Evolutionary conservation across 2,797 vertebrate genomes (phyloP).

Genomic region (Ficedula albicollis): DNA sequence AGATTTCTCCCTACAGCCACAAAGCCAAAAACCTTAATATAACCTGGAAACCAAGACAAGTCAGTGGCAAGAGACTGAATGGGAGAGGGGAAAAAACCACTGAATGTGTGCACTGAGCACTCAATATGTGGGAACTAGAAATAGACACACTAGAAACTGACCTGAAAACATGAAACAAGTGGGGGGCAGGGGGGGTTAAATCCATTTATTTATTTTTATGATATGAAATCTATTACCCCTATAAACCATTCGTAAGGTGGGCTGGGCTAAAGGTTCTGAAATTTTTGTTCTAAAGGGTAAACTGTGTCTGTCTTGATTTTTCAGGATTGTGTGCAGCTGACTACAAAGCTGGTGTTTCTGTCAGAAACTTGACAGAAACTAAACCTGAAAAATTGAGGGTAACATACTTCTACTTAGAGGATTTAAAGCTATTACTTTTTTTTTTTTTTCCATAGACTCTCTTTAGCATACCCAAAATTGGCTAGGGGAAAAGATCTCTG

Average conservation of each 20-base stretch:
- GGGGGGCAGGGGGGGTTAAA: accelerated
- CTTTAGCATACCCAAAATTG: not conserved
- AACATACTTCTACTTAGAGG: not conserved
- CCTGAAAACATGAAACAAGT: not conserved
- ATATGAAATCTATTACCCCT: not conserved
- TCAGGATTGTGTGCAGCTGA: not conserved
- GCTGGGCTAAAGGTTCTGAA: not conserved
- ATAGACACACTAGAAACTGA: not conserved
- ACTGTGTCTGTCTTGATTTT: not conserved
- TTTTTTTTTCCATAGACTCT: not conserved
- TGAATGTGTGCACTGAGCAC: not conserved
- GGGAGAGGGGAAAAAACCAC: not conserved
- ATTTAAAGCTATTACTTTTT: not conserved
- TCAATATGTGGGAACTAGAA: not conserved
- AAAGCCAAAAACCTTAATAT: conserved; percentile 32
- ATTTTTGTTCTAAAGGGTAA: not conserved
- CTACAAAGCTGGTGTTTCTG: not conserved
- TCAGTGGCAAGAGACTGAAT: not conserved
- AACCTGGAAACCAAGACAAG: conserved; percentile 39
- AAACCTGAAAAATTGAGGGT: not conserved
- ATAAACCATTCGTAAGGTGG: not conserved
- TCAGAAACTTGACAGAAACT: not conserved
- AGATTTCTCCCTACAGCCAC: conserved; percentile 32
- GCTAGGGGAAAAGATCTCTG: not conserved
- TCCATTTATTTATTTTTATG: not conserved